Evolutionary conservation across 2,113 vertebrate genomes (phyloP), one percentile per base, ranked within the genome.

Genomic region (Galemys pyrenaicus): DNA sequence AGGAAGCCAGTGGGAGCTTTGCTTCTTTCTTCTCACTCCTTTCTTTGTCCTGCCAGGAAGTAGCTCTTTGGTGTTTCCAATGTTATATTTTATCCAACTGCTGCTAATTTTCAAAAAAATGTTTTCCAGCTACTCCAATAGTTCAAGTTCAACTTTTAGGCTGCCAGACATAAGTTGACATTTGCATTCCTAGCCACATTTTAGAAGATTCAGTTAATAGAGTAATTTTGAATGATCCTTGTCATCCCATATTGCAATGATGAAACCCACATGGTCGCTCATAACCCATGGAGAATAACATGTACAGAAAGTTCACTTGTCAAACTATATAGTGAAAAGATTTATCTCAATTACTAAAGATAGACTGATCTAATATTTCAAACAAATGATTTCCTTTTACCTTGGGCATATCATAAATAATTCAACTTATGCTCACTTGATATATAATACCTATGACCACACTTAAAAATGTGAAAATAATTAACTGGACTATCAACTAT

Each of bases 311-410:
- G 67, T 80, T 94, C 49, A 79, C 12, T 56, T 83, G 75, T 58
- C 67, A 87, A 17, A 49, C 24, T 49, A 20, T 87, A 62, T n/a
- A 41, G 12, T 1, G 17, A 65, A 51, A 83, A 82, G 3, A 84
- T 39, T 70, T n/a, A 64, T 73, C 58, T 92, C 16, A 92, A 68
- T 87, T 87, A 64, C 58, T 22, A 90, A 89, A 80, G 15, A 79
- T 41, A 94, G 15, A 58, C 32, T 92, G 68, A 56, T 16, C 9
- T 93, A 93, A 32, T 88, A 84, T 81, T 93, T 92, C 37, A 56
- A 89, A 73, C 35, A 4, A 89, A 82, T 65, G 81, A 65, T 77
- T 86, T 93, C 65, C 2, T 92, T 93, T 92, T 80, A 88, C 56
- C 39, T 82, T 82, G 24, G 19, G 13, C 8, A 60, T 68, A 49